phyloP scores from a whole-genome alignment of 2,113 vertebrate genomes.

The Hydrochoerus hydrochaeris region DNA sequence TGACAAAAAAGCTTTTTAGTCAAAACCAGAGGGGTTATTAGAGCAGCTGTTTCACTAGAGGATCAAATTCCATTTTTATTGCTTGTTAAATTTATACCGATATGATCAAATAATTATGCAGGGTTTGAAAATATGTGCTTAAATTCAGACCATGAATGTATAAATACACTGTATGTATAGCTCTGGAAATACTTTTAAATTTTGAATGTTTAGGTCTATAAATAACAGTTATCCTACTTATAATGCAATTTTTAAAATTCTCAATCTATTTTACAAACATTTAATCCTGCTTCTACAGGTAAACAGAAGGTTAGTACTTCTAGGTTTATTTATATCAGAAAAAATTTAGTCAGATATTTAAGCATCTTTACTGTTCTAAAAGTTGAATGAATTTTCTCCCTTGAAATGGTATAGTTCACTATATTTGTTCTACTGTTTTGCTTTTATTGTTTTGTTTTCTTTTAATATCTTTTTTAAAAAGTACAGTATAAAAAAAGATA shows the following conservation, averaged over 20 bases:
- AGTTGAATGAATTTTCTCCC: slow-evolving; percentile 37
- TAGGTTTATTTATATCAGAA: neutral
- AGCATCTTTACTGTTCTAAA: slow-evolving; percentile 14
- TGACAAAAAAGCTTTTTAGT: slow-evolving; percentile 65
- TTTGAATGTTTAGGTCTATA: slow-evolving; percentile 22
- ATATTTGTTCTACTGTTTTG: no score
- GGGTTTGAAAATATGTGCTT: slow-evolving; percentile 54
- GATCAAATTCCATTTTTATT: slow-evolving; percentile 73
- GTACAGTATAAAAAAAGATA: no score
- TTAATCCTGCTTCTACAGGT: neutral
- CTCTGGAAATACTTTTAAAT: slow-evolving; percentile 29
- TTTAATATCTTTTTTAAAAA: no score
- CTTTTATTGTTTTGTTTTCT: no score
- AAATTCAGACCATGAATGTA: neutral
- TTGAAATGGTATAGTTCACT: neutral
- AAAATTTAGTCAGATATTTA: slow-evolving; percentile 21
- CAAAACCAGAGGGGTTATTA: slow-evolving; percentile 60
- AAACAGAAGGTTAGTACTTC: neutral
- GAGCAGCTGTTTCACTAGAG: slow-evolving; percentile 68
- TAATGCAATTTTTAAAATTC: slow-evolving; percentile 6
- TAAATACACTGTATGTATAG: slow-evolving; percentile 44
- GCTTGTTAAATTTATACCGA: slow-evolving; percentile 59
- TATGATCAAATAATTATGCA: slow-evolving; percentile 57
- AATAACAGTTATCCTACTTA: slow-evolving; percentile 13
- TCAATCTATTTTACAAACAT: neutral